Evolutionary conservation across 2,888 invertebrate species (phyloP).

Genomic region (Dichetophora obliterata): DNA sequence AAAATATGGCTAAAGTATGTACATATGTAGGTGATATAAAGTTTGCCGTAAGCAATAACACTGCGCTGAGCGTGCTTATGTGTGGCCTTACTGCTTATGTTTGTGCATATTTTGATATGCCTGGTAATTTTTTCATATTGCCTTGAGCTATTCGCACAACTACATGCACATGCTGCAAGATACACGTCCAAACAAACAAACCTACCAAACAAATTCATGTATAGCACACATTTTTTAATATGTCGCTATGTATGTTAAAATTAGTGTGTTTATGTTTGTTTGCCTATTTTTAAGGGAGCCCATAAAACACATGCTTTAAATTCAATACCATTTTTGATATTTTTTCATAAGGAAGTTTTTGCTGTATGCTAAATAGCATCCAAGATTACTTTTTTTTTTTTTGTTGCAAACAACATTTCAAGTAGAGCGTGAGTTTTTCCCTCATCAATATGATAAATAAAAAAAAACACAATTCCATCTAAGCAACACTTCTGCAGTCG

Average conservation of each 20-base stretch:
- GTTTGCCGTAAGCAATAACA: constrained; percentile 42
- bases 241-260: not conserved
- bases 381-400: not conserved
- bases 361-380: not conserved
- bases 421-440: no score
- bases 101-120: not conserved
- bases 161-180: not conserved
- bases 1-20: constrained; percentile 46
- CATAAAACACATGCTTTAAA: constrained; percentile 29
- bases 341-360: not conserved
- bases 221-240: not conserved
- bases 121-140: not conserved
- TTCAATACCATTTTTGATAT: not conserved
- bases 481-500: no score
- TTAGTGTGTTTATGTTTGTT: not conserved
- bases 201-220: not conserved
- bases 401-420: not conserved
- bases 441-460: no score
- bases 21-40: constrained; percentile 52
- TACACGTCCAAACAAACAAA: no score
- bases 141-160: not conserved
- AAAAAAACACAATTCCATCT: no score
- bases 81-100: not conserved
- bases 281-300: not conserved
- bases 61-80: not conserved